Evolutionary conservation across 1,140 invertebrate genomes (phyloP).

Genomic region (Pogonognathellus flavescens): DNA sequence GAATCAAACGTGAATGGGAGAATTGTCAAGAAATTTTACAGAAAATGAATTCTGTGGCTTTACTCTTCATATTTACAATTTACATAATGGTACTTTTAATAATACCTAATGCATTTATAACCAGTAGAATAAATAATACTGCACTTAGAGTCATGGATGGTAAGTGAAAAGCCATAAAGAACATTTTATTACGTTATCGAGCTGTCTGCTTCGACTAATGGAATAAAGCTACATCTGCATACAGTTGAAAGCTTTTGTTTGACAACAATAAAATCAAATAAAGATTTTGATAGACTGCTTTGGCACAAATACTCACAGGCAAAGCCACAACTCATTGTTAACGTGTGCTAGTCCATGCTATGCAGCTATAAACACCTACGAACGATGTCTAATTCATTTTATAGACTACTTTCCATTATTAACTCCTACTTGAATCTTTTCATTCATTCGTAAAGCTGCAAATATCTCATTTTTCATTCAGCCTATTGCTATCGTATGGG

Average conservation of each 20-base stretch:
- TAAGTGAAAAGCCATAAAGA: neutral
- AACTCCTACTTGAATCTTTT: conserved; percentile 22
- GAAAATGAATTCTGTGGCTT: conserved; percentile 12
- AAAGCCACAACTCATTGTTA: conserved; percentile 18
- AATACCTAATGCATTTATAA: neutral
- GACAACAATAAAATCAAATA: conserved; percentile 30
- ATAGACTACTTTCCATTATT: conserved; percentile 38
- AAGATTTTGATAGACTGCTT: neutral
- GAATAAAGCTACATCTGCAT: neutral
- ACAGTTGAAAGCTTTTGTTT: conserved; percentile 39
- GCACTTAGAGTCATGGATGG: neutral
- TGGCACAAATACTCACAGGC: conserved; percentile 2
- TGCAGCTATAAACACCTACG: conserved; percentile 21
- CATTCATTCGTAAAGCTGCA: neutral
- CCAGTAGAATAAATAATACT: too few relatives aligned
- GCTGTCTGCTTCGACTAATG: neutral
- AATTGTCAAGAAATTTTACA: conserved; percentile 30
- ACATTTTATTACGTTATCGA: conserved; percentile 1
- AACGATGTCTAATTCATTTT: conserved; percentile 26
- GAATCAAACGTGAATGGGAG: conserved; percentile 16
- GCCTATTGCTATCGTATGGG: too few relatives aligned
- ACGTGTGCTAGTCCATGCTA: neutral
- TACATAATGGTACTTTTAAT: neutral
- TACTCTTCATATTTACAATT: neutral
- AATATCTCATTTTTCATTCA: too few relatives aligned